phyloP scores from a whole-genome alignment of 2,113 vertebrate species.

The Albula glossodonta region DNA sequence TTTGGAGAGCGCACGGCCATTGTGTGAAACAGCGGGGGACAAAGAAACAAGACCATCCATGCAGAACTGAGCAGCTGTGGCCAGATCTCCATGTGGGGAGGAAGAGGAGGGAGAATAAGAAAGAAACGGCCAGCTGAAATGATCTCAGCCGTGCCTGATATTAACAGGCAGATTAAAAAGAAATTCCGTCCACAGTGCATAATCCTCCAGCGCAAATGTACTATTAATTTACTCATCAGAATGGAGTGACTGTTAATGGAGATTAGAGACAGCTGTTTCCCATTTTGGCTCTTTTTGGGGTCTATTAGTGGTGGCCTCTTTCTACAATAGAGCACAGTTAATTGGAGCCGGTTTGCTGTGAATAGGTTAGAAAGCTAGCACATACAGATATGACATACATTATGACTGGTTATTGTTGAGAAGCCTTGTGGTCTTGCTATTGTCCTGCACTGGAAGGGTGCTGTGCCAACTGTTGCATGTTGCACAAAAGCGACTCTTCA shows the following conservation, averaged over 20 bases:
- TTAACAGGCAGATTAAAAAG: slow-evolving; percentile 36
- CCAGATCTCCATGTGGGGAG: slow-evolving; percentile 35
- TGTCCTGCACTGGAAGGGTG: not conserved
- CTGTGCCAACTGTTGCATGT: slow-evolving; percentile 15
- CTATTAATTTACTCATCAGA: slow-evolving; percentile 23
- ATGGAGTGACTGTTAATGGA: slow-evolving; percentile 11
- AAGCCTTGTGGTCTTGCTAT: not conserved
- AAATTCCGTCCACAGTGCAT: slow-evolving; percentile 23
- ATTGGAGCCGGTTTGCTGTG: slow-evolving; percentile 1
- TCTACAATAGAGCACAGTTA: slow-evolving; percentile 7
- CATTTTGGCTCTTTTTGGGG: not conserved
- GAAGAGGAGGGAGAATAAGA: slow-evolving; percentile 10
- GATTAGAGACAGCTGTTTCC: not conserved
- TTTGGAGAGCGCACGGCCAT: slow-evolving; percentile 65
- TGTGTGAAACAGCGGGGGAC: slow-evolving; percentile 73
- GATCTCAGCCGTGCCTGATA: slow-evolving; percentile 26
- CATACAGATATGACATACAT: not conserved
- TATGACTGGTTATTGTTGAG: not conserved
- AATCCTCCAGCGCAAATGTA: slow-evolving; percentile 12
- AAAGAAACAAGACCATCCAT: slow-evolving; percentile 73
- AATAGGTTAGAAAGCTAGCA: slow-evolving; percentile 6
- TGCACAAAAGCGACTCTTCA: not conserved
- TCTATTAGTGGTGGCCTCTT: not conserved
- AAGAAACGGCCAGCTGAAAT: slow-evolving; percentile 12
- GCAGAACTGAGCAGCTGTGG: slow-evolving; percentile 79